Evolutionary conservation across 2,113 vertebrate species (phyloP).

Genomic region (Argyrosomus japonicus): DNA sequence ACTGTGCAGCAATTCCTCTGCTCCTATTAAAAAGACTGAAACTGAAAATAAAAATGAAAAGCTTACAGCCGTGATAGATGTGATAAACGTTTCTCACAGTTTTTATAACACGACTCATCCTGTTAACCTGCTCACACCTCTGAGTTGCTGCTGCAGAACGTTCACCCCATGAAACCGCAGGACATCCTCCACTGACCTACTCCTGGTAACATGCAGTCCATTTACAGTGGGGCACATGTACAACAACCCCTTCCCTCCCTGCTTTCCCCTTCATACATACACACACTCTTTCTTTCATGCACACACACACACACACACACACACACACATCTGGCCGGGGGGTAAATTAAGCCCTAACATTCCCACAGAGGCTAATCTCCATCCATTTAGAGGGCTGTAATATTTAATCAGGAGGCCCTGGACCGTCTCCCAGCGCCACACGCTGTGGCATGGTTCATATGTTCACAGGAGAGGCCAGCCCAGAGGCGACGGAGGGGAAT

Average conservation of each 20-base stretch:
- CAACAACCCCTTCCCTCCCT: conserved; percentile 36
- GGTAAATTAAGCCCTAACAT: conserved; percentile 81
- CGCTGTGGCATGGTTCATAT: conserved; percentile 75
- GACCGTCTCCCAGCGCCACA: conserved; percentile 69
- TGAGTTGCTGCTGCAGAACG: neutral
- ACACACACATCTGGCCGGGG: conserved; percentile 66
- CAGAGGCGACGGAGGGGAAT: conserved; percentile 74
- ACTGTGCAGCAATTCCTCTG: neutral
- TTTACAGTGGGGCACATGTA: conserved; percentile 55
- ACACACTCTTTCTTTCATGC: neutral
- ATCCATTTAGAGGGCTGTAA: conserved; percentile 84
- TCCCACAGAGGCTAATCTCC: conserved; percentile 84
- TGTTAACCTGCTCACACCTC: conserved; percentile 13
- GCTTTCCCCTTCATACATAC: conserved; percentile 27
- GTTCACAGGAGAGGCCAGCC: conserved; percentile 76
- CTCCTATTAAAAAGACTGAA: neutral
- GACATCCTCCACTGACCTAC: conserved; percentile 51
- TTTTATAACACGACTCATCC: neutral
- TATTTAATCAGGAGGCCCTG: conserved; percentile 82
- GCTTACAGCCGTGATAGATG: neutral
- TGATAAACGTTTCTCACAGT: neutral
- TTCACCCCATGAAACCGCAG: conserved; percentile 49
- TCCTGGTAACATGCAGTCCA: conserved; percentile 46
- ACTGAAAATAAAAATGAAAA: neutral
- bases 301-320: conserved; percentile 37